Percentiles rank a stretch among this genome's conserved stretches.
phyloP scores from a whole-genome alignment of 2,888 invertebrate species.

The Euclidia mi region DNA sequence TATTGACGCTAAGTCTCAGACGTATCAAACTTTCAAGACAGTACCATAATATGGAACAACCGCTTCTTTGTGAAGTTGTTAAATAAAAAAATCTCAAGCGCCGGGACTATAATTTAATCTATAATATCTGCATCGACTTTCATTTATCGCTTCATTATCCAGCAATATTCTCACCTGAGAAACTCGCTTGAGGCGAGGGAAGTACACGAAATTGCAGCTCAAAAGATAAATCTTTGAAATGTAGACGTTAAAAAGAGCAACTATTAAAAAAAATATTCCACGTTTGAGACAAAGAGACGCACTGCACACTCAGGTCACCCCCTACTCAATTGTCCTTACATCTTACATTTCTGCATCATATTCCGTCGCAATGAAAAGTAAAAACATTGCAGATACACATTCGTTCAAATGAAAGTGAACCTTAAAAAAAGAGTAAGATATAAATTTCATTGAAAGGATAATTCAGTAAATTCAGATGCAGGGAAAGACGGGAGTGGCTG shows the following conservation, averaged over 20 bases:
- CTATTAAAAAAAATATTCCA: slow-evolving; percentile 66
- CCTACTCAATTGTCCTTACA: slow-evolving; percentile 86
- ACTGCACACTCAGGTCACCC: slow-evolving; percentile 74
- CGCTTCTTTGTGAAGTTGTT: too few relatives aligned
- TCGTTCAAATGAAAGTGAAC: slow-evolving; percentile 46
- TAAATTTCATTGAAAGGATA: slow-evolving; percentile 37
- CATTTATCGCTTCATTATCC: slow-evolving; percentile 30
- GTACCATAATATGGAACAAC: too few relatives aligned
- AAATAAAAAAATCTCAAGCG: not conserved
- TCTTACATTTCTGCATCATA: slow-evolving; percentile 89
- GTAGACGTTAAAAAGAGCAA: slow-evolving; percentile 70
- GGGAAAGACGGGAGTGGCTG: slow-evolving; percentile 84
- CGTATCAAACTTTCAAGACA: slow-evolving; percentile 1
- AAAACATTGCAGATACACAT: slow-evolving; percentile 79
- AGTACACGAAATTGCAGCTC: slow-evolving; percentile 31
- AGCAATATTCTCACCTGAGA: slow-evolving; percentile 26
- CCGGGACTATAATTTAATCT: not conserved
- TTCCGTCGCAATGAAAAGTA: slow-evolving; percentile 87
- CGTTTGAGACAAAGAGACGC: slow-evolving; percentile 73
- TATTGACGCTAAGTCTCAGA: slow-evolving; percentile 4
- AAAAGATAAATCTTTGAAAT: slow-evolving; percentile 36
- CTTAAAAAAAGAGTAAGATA: slow-evolving; percentile 38
- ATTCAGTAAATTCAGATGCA: slow-evolving; percentile 82
- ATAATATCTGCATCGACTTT: slow-evolving; percentile 23
- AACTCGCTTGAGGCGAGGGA: slow-evolving; percentile 15